These are phyloP conservation scores for Streptopelia turtur DNA, from an alignment of 2,797 vertebrate species.

Conservation along the genomic window DNA sequence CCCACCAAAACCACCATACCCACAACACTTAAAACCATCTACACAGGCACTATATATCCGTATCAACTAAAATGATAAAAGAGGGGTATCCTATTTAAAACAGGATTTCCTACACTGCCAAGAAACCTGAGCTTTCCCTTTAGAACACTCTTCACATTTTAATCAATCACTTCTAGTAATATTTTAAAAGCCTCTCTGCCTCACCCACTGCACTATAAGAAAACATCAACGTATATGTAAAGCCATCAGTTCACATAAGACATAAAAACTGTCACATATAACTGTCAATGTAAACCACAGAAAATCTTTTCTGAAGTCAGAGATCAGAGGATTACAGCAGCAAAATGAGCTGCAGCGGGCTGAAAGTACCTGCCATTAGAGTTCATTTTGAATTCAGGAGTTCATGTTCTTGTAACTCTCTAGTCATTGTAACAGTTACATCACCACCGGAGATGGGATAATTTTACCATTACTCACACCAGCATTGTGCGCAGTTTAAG, in stretches of 20 bases:
- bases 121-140: neutral
- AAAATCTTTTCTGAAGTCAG: neutral
- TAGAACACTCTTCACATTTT: neutral
- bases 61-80: neutral
- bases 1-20: too few species aligned
- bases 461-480: slow-evolving; percentile 80
- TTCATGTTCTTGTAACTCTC: neutral
- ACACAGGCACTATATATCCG: neutral
- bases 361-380: neutral
- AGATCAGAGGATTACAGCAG: neutral
- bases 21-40: neutral
- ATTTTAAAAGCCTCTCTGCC: neutral
- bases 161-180: neutral
- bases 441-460: neutral
- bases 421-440: neutral
- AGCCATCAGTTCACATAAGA: neutral
- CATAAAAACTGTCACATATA: neutral
- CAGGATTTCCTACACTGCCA: neutral
- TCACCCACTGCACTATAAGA: neutral
- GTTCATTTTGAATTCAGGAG: neutral
- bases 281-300: neutral
- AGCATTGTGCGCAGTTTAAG: slow-evolving; percentile 89
- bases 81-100: neutral
- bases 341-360: neutral
- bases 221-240: neutral